phyloP scores from a whole-genome alignment of 1,140 invertebrate genomes.

The Hirudo medicinalis region DNA sequence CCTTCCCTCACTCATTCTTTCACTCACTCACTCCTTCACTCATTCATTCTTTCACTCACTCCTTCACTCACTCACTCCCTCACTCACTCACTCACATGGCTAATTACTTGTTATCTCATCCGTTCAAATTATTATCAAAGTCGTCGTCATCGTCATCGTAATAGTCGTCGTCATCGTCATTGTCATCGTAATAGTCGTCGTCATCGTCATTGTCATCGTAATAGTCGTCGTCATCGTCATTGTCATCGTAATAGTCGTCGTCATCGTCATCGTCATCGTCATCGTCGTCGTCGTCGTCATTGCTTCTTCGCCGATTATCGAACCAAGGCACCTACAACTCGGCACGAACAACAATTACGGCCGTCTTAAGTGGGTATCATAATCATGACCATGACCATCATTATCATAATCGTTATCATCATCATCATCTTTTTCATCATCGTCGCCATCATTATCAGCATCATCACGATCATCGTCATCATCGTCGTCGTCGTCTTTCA shows the following conservation, averaged over 20 bases:
- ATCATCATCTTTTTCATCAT: neutral
- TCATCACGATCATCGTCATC: neutral
- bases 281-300: neutral
- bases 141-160: neutral
- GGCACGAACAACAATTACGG: neutral
- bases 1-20: no score
- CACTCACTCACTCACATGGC: no score
- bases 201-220: neutral
- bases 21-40: no score
- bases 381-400: neutral
- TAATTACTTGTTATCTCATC: no score
- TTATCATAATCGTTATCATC: neutral
- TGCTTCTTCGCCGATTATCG: neutral
- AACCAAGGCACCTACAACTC: neutral
- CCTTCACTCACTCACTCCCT: no score
- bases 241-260: neutral
- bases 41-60: no score
- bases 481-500: neutral
- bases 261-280: neutral
- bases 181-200: neutral
- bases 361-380: neutral
- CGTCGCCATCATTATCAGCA: neutral
- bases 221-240: neutral
- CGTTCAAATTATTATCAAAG: no score
- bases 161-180: neutral